Conservation (phyloP, 2,797 vertebrate genomes). For the Pteropus rufus region DNA sequence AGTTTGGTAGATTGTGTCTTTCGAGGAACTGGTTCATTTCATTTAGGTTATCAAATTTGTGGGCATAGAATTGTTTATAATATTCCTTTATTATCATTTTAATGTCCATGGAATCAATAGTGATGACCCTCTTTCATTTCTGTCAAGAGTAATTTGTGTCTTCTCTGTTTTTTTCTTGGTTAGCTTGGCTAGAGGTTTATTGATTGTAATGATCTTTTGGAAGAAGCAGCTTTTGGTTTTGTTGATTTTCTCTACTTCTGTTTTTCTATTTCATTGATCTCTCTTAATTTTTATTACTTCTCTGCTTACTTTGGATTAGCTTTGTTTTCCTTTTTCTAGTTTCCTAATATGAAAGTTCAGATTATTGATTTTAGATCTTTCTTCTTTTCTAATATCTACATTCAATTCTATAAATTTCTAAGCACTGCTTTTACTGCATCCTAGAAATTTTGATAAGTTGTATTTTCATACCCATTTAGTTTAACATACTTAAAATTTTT, state of each 20-base stretch:
- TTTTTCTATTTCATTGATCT: not conserved
- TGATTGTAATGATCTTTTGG: not conserved
- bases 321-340: not conserved
- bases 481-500: no score
- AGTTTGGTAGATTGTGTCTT: not conserved
- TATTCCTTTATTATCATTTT: no score
- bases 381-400: not conserved
- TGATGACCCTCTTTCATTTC: not conserved
- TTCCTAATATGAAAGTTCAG: not conserved
- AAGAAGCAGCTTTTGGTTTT: not conserved
- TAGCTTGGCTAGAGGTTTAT: not conserved
- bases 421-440: no score
- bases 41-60: not conserved
- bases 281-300: not conserved
- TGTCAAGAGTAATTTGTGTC: not conserved
- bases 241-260: not conserved
- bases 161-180: not conserved
- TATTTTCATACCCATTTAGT: no score
- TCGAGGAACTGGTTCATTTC: not conserved
- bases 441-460: no score
- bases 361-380: not conserved
- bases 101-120: not conserved
- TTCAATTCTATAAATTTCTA: not conserved
- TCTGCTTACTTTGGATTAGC: not conserved
- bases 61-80: not conserved